Percentiles rank a stretch among this genome's conserved stretches.
phyloP scores from a whole-genome alignment of 2,113 vertebrate species.

The Campylorhamphus procurvoides region DNA sequence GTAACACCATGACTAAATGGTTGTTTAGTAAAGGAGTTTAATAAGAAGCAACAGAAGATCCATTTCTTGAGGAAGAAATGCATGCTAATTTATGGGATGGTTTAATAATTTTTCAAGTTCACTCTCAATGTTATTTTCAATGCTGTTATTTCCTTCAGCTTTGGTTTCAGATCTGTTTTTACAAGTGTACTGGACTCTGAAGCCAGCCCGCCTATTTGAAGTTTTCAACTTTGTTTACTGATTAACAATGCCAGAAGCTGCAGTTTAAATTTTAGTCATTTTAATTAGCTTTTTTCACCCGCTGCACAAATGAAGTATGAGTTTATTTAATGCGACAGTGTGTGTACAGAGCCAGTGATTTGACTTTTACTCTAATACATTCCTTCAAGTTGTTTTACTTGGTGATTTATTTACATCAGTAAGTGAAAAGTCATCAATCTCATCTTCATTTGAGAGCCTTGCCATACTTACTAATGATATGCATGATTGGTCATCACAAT shows the following conservation, averaged over 20 bases:
- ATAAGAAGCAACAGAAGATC: conserved; percentile 42
- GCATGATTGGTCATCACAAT: conserved; percentile 54
- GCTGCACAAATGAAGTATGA: conserved; percentile 52
- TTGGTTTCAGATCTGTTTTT: conserved; percentile 42
- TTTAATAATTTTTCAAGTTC: conserved; percentile 63
- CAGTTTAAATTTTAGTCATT: conserved; percentile 48
- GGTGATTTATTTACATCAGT: conserved; percentile 69
- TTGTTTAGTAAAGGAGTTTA: conserved; percentile 42
- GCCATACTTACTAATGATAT: conserved; percentile 57
- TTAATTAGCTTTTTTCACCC: conserved; percentile 67
- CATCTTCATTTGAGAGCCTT: conserved; percentile 47
- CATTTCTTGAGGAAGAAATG: conserved; percentile 33
- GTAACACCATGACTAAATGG: conserved; percentile 39
- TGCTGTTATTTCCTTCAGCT: conserved; percentile 7
- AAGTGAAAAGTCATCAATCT: conserved; percentile 72
- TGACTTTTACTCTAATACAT: conserved; percentile 63
- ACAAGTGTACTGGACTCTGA: conserved; percentile 35
- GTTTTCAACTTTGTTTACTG: conserved; percentile 46
- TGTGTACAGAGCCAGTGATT: conserved; percentile 3
- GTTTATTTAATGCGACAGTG: conserved; percentile 61
- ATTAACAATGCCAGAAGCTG: conserved; percentile 50
- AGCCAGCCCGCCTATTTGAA: conserved; percentile 8
- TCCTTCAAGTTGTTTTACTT: conserved; percentile 54
- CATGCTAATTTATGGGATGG: conserved; percentile 50
- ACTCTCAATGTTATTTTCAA: conserved; percentile 31